A percentile compares a stretch with the other conserved stretches of the same genome.
Conservation (phyloP, 2,888 invertebrate genomes). For the Neoascia interrupta region DNA sequence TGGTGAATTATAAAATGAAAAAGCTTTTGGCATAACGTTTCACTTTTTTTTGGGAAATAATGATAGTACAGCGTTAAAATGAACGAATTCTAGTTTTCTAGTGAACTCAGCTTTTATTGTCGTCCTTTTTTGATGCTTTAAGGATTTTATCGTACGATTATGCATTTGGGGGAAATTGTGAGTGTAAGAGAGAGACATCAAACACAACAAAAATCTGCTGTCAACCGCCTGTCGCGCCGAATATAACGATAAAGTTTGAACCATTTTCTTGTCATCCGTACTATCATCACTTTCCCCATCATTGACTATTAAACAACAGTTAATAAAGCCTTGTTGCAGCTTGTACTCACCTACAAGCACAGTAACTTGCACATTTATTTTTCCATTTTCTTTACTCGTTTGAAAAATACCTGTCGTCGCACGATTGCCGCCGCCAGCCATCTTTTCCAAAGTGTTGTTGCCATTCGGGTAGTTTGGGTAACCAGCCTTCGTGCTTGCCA, state of each 20-base stretch:
- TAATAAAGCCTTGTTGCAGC: conserved; percentile 40
- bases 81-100: conserved; percentile 1
- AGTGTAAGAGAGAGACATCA: not conserved
- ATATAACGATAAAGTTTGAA: conserved; percentile 2
- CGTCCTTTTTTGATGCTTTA: not conserved
- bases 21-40: conserved; percentile 17
- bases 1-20: conserved; percentile 30
- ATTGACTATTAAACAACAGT: conserved; percentile 36
- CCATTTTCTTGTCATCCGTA: conserved; percentile 26
- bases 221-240: conserved; percentile 17
- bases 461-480: conserved; percentile 82
- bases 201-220: conserved; percentile 12
- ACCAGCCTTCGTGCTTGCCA: conserved; percentile 80
- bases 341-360: conserved; percentile 85
- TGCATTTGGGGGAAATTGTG: too few species aligned
- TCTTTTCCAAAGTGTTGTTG: conserved; percentile 79
- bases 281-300: conserved; percentile 63
- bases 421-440: conserved; percentile 74
- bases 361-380: conserved; percentile 93
- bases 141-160: too few species aligned
- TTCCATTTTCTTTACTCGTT: conserved; percentile 86
- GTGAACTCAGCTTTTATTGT: not conserved
- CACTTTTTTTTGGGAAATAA: conserved; percentile 41
- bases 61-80: conserved; percentile 55
- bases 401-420: conserved; percentile 74